phyloP scores from a whole-genome alignment of 2,797 vertebrate species.

The Alcedo atthis region DNA sequence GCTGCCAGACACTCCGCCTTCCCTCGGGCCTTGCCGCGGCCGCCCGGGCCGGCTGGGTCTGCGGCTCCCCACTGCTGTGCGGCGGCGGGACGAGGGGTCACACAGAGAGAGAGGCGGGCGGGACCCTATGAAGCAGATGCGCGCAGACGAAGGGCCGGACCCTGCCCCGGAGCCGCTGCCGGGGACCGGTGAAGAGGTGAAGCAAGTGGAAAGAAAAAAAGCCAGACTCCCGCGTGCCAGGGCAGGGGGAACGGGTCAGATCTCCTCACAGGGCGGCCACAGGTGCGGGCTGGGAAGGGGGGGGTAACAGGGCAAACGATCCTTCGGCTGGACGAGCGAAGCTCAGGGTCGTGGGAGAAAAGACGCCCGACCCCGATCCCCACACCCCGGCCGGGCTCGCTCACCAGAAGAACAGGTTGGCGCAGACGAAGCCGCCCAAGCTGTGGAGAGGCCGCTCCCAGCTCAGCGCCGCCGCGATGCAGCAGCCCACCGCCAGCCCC shows the following conservation, averaged over 20 bases:
- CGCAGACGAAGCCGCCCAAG: slow-evolving; percentile 81
- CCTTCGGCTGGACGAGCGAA: neutral
- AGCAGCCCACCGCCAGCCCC: slow-evolving; percentile 44
- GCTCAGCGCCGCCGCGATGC: slow-evolving; percentile 76
- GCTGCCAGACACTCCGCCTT: accelerated
- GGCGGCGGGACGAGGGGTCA: accelerated
- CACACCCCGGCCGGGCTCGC: slow-evolving; percentile 4
- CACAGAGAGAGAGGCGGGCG: accelerated
- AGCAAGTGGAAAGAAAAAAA: neutral
- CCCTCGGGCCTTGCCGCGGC: neutral
- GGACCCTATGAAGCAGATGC: neutral
- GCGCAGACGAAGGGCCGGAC: accelerated
- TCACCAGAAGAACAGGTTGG: slow-evolving; percentile 89
- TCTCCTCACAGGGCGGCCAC: neutral
- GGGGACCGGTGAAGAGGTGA: neutral
- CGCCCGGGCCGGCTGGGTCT: neutral
- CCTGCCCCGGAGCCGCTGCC: neutral
- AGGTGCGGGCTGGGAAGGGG: neutral
- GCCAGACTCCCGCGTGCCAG: accelerated
- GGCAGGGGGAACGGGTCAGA: accelerated
- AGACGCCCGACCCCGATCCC: neutral
- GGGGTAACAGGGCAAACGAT: too few relatives aligned
- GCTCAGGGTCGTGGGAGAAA: neutral
- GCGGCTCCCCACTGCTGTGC: accelerated
- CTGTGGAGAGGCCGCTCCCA: slow-evolving; percentile 86